phyloP scores from a whole-genome alignment of 2,888 invertebrate genomes.

The Argyra leucocephala region DNA sequence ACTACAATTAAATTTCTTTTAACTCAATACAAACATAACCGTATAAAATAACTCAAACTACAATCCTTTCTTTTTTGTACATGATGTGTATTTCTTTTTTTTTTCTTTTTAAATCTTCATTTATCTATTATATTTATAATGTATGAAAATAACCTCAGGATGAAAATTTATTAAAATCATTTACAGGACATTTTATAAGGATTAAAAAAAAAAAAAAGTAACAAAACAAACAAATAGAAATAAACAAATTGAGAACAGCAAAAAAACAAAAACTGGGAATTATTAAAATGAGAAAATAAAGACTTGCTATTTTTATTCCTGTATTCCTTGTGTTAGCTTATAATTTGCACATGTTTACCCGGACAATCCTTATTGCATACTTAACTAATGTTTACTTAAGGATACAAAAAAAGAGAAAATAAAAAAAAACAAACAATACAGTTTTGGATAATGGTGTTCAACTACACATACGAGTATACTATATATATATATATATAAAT shows the following conservation, averaged over 20 bases:
- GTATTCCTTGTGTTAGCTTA: neutral
- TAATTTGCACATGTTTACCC: neutral
- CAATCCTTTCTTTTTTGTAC: too few species aligned
- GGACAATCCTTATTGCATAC: conserved; percentile 3
- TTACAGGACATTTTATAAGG: neutral
- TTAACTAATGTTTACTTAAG: conserved; percentile 3
- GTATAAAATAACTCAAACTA: too few species aligned
- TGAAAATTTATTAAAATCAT: conserved; percentile 6
- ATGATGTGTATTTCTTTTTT: too few species aligned
- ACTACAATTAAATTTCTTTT: too few species aligned
- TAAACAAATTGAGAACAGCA: neutral
- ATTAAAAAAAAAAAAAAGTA: neutral
- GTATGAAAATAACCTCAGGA: conserved; percentile 6
- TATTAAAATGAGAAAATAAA: neutral
- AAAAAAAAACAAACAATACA: neutral
- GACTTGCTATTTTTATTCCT: neutral
- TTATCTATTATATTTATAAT: neutral
- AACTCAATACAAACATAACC: too few species aligned
- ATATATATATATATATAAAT: too few species aligned
- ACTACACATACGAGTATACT: too few species aligned
- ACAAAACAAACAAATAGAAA: neutral
- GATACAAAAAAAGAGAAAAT: neutral
- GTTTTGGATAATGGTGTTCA: too few species aligned
- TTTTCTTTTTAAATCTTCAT: neutral
- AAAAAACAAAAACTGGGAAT: neutral